Evolutionary conservation across 2,113 vertebrate genomes (phyloP).

Genomic region (Leptodactylus fuscus): DNA sequence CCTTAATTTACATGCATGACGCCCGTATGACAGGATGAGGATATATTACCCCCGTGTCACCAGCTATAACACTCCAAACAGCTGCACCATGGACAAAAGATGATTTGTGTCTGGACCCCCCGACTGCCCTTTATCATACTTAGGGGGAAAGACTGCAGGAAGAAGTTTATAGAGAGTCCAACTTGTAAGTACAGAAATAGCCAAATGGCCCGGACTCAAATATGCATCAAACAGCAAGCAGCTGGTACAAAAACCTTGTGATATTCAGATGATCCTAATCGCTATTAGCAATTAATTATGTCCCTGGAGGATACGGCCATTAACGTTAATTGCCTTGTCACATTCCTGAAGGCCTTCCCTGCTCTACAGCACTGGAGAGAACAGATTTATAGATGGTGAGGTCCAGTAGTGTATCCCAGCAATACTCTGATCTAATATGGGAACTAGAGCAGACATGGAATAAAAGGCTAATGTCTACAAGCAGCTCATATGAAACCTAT

Average conservation of each 20-base stretch:
- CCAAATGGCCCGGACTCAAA: conserved; percentile 43
- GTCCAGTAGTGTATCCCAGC: background rate
- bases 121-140: background rate
- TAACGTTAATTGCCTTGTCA: conserved; percentile 41
- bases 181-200: conserved; percentile 17
- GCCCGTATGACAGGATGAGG: conserved; percentile 10
- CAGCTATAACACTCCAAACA: conserved; percentile 39
- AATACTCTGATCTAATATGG: background rate
- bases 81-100: conserved; percentile 50
- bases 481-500: background rate
- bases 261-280: conserved; percentile 19
- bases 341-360: background rate
- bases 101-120: conserved; percentile 42
- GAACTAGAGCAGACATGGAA: background rate
- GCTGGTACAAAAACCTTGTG: conserved; percentile 5
- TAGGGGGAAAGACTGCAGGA: background rate
- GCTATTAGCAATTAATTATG: conserved; percentile 38
- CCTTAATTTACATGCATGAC: background rate
- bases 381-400: background rate
- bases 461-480: background rate
- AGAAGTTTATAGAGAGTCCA: conserved; percentile 4
- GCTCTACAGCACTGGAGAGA: background rate
- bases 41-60: conserved; percentile 36
- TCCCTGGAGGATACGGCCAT: conserved; percentile 10
- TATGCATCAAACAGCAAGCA: conserved; percentile 28